A percentile compares a stretch with the other conserved stretches of the same genome.
phyloP scores from a whole-genome alignment of 2,797 vertebrate genomes.

The Acestrorhynchus altus region DNA sequence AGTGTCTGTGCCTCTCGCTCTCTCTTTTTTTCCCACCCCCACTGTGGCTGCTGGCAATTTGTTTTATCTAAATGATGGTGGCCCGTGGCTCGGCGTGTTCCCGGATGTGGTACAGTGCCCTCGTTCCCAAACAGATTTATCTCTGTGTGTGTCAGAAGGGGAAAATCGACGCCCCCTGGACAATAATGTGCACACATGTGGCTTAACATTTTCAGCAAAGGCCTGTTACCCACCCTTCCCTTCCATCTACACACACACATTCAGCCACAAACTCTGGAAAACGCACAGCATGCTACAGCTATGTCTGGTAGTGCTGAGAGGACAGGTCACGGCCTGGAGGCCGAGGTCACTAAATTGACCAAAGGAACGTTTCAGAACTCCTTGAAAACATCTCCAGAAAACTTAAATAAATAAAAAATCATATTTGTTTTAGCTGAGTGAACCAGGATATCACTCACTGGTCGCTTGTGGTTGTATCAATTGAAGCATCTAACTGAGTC shows the following conservation, averaged over 20 bases:
- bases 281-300: constrained; percentile 6
- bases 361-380: constrained; percentile 44
- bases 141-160: constrained; percentile 60
- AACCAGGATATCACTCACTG: constrained; percentile 16
- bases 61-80: constrained; percentile 80
- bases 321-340: constrained; percentile 25
- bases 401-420: constrained; percentile 1
- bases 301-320: constrained; percentile 1
- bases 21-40: constrained; percentile 30
- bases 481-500: neutral
- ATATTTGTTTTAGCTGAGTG: neutral
- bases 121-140: constrained; percentile 79
- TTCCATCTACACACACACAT: neutral
- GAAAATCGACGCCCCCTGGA: constrained; percentile 44
- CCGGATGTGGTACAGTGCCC: constrained; percentile 74
- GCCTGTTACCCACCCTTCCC: neutral
- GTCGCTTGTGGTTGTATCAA: constrained; percentile 15
- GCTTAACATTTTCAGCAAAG: constrained; percentile 43
- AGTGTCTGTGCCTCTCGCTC: constrained; percentile 17
- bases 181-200: constrained; percentile 55
- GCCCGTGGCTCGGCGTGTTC: constrained; percentile 55
- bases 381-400: constrained; percentile 15
- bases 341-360: constrained; percentile 45
- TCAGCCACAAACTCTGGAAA: constrained; percentile 20
- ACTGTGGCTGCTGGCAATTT: constrained; percentile 76